Base-by-base conservation (phyloP, 1,140 invertebrate genomes). In the Protaetia brevitarsis region DNA sequence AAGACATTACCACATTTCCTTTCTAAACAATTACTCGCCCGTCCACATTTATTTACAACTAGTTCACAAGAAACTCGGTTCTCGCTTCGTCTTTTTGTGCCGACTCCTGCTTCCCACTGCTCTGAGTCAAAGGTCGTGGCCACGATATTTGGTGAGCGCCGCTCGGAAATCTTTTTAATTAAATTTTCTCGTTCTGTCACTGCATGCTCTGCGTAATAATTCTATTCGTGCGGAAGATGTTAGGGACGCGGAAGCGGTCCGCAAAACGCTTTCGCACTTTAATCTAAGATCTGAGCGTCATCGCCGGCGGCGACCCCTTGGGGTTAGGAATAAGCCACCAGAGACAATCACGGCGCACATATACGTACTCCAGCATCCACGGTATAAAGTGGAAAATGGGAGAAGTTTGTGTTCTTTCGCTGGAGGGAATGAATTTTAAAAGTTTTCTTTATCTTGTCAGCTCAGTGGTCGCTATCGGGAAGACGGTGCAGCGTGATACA, bases 141-240 rank as follows among this genome's bases (percentile, higher is more conserved):
- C 8, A 13, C 8, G 41, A 51, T 10, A 51, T 21, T 45, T 21
- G 41, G 23, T 45, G 41, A 45, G 23, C 23, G 41, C 26, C 41
- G 13, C 41, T 51, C 41, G 41, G 41, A 51, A 51, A 51, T 51
- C 41, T 51, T 51, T 51, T 51, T 51, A 51, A 51, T 51, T 51
- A 51, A 51, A 51, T 51, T 51, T 51, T 51, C 41, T 51, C 41
- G 41, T 51, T 51, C 26, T 51, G 41, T 51, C 41, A 51, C 41
- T 51, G 41, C 41, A 51, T 51, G 41, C 26, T 23, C 19, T 21
- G 41, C 26, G 41, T 51, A 51, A 51, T 51, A 51, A 51, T 51
- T 51, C 41, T 23, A 51, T 51, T 51, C 26, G 41, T 51, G 41
- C 41, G 41, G 41, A 51, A 51, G 41, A 51, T 16, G 41, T 51